Conservation (phyloP, 2,113 vertebrate species). For the Cyphomyrus plagiostoma region DNA sequence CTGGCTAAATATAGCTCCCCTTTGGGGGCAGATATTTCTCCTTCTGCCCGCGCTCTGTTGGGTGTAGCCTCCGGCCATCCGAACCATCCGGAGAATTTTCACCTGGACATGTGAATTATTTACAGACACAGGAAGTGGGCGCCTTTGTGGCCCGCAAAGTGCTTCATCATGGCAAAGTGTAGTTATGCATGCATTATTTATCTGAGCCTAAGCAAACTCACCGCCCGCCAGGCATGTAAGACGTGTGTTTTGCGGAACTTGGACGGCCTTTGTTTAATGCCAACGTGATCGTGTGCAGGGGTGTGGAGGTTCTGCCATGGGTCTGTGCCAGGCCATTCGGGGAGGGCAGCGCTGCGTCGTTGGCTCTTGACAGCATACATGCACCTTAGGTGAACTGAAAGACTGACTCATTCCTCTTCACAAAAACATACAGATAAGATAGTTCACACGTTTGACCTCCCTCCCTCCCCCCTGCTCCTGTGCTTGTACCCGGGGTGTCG, state of each 20-base stretch:
- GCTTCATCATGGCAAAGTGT: constrained; percentile 92
- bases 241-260: constrained; percentile 42
- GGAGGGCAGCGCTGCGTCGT: neutral
- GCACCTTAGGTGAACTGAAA: constrained; percentile 2
- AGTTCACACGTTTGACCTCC: constrained; percentile 48
- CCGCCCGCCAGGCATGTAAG: constrained; percentile 73
- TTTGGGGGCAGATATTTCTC: neutral
- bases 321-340: neutral
- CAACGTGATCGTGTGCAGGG: too few relatives aligned
- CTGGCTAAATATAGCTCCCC: neutral
- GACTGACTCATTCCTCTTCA: constrained; percentile 29
- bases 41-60: neutral
- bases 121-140: constrained; percentile 80
- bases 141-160: constrained; percentile 80
- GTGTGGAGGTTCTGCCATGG: neutral
- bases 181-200: constrained; percentile 97
- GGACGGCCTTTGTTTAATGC: neutral
- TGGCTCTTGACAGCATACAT: neutral
- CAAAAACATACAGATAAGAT: constrained; percentile 31
- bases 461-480: constrained; percentile 28
- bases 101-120: constrained; percentile 94
- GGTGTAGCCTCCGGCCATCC: constrained; percentile 58
- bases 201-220: constrained; percentile 83
- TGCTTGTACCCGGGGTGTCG: constrained; percentile 36
- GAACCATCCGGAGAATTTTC: constrained; percentile 71